Conservation (phyloP, 1,140 invertebrate genomes). For the Papilio xuthus region DNA sequence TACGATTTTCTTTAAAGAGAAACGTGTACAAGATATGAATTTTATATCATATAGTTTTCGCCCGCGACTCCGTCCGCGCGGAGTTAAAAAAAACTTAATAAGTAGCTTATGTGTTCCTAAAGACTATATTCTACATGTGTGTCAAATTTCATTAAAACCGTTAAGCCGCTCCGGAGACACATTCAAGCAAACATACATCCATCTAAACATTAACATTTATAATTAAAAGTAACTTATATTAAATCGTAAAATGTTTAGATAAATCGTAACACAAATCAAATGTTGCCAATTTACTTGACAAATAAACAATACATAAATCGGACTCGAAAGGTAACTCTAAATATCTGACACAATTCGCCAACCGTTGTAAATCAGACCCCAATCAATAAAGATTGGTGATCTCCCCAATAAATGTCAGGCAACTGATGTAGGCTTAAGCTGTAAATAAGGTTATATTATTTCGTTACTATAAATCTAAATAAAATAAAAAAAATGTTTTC, state of each 20-base stretch:
- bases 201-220: no score
- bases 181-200: no score
- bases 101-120: no score
- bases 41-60: no score
- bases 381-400: conserved; percentile 32
- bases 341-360: conserved; percentile 10
- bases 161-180: no score
- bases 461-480: not conserved
- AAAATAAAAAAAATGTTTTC: no score
- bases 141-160: no score
- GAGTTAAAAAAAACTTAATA: no score
- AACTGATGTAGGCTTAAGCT: not conserved
- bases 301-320: conserved; percentile 14
- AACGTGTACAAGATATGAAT: no score
- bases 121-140: no score
- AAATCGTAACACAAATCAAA: not conserved
- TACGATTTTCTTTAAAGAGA: no score
- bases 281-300: not conserved
- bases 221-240: not conserved
- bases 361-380: conserved; percentile 33
- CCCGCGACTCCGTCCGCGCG: no score
- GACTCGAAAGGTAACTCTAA: not conserved
- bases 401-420: not conserved
- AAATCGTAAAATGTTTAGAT: not conserved
- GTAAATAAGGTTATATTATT: conserved; percentile 1